These are phyloP conservation scores for Argynnis bischoffii DNA, from an alignment of 2,888 invertebrate genomes.

Conservation along the genomic window DNA sequence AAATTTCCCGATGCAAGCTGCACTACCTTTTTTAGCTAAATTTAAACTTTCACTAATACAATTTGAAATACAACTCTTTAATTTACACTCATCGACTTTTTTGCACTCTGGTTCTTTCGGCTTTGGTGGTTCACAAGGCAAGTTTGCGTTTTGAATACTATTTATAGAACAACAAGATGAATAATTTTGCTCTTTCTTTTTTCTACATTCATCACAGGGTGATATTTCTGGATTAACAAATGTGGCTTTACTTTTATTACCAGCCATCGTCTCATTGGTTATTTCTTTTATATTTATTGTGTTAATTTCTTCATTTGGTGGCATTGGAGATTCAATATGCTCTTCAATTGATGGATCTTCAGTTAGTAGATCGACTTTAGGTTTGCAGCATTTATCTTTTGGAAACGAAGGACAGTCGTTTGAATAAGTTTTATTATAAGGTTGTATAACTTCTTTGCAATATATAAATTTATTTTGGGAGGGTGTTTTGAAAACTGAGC, in stretches of 20 bases:
- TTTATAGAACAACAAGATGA: constrained; percentile 15
- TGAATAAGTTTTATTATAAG: constrained; percentile 47
- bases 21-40: constrained; percentile 32
- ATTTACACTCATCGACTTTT: constrained; percentile 23
- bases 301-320: constrained; percentile 8
- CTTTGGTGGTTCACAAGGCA: constrained; percentile 22
- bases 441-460: constrained; percentile 56
- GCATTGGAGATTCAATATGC: neutral
- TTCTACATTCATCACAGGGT: constrained; percentile 6
- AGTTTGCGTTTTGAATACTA: constrained; percentile 7
- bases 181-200: constrained; percentile 16
- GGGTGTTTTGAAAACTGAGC: constrained; percentile 23
- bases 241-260: constrained; percentile 24
- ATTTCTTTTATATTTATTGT: neutral
- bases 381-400: constrained; percentile 13
- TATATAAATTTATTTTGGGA: constrained; percentile 45
- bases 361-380: neutral
- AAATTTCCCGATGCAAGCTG: constrained; percentile 33
- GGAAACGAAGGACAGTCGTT: constrained; percentile 41
- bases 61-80: constrained; percentile 32
- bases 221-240: constrained; percentile 26
- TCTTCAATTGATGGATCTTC: neutral
- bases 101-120: constrained; percentile 13
- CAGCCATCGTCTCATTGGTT: constrained; percentile 1
- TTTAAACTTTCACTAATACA: constrained; percentile 31